A percentile compares a stretch with the other conserved stretches of the same genome.
These are phyloP conservation scores for Coleophora deauratella DNA, from an alignment of 2,888 invertebrate species.

Conservation along the genomic window DNA sequence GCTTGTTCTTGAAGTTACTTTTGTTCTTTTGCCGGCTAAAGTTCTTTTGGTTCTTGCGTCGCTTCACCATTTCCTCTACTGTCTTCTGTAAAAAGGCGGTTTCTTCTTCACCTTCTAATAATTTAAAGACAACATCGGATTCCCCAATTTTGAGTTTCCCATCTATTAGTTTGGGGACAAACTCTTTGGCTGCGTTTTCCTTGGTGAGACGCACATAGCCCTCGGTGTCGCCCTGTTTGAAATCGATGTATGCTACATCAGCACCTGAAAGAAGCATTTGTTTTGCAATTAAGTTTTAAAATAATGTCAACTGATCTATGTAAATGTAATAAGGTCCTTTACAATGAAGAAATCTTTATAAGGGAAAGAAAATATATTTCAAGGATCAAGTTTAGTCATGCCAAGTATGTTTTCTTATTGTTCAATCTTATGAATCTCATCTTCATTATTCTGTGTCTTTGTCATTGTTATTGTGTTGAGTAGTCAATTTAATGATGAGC, in stretches of 20 bases:
- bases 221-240: slow-evolving; percentile 80
- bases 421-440: too few species aligned
- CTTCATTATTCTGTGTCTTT: too few species aligned
- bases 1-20: slow-evolving; percentile 39
- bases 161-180: slow-evolving; percentile 77
- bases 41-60: slow-evolving; percentile 64
- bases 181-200: slow-evolving; percentile 79
- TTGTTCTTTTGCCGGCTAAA: slow-evolving; percentile 42
- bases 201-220: slow-evolving; percentile 82
- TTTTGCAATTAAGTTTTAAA: too few species aligned
- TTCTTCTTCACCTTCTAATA: slow-evolving; percentile 83
- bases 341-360: too few species aligned
- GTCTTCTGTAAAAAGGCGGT: slow-evolving; percentile 77
- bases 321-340: too few species aligned
- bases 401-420: too few species aligned
- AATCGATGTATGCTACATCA: slow-evolving; percentile 84
- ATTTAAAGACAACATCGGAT: slow-evolving; percentile 65
- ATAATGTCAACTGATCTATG: too few species aligned
- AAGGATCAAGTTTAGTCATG: too few species aligned
- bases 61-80: slow-evolving; percentile 74
- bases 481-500: too few species aligned
- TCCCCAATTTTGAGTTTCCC: slow-evolving; percentile 74
- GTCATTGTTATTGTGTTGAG: too few species aligned
- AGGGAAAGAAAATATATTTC: too few species aligned
- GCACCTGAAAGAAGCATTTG: slow-evolving; percentile 35